phyloP scores from a whole-genome alignment of 2,113 vertebrate genomes.

The Cromileptes altivelis region DNA sequence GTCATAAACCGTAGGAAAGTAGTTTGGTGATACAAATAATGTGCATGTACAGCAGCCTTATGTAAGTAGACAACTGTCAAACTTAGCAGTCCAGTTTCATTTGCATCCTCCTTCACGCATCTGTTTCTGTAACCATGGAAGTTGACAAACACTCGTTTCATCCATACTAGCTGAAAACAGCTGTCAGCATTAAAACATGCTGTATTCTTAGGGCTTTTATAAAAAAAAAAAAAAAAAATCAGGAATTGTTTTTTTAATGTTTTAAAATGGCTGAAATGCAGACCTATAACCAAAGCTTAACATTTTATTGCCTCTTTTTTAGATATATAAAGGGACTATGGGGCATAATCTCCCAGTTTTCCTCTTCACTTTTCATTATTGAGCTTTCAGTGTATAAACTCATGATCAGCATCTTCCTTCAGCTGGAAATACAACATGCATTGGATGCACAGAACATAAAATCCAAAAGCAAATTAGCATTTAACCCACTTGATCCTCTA shows the following conservation, averaged over 20 bases:
- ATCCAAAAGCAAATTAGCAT: not conserved
- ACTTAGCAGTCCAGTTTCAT: not conserved
- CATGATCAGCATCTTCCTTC: not conserved
- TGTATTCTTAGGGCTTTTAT: not conserved
- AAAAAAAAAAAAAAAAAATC: no score
- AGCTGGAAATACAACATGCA: not conserved
- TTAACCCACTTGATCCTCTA: not conserved
- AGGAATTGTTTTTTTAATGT: not conserved
- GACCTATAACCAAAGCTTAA: not conserved
- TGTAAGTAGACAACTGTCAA: not conserved
- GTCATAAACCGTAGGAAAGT: not conserved
- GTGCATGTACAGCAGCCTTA: not conserved
- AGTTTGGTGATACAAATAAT: not conserved
- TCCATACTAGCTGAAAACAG: not conserved
- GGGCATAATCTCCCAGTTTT: not conserved
- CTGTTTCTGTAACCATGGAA: not conserved
- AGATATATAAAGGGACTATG: not conserved
- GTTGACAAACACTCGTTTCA: not conserved
- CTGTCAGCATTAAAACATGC: slow-evolving; percentile 2
- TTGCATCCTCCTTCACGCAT: not conserved
- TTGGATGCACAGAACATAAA: not conserved
- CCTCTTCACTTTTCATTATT: not conserved
- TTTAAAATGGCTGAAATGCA: not conserved
- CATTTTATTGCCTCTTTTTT: not conserved
- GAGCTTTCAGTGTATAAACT: not conserved